Conservation (phyloP, 2,888 invertebrate genomes). For the Ceriagrion tenellum region DNA sequence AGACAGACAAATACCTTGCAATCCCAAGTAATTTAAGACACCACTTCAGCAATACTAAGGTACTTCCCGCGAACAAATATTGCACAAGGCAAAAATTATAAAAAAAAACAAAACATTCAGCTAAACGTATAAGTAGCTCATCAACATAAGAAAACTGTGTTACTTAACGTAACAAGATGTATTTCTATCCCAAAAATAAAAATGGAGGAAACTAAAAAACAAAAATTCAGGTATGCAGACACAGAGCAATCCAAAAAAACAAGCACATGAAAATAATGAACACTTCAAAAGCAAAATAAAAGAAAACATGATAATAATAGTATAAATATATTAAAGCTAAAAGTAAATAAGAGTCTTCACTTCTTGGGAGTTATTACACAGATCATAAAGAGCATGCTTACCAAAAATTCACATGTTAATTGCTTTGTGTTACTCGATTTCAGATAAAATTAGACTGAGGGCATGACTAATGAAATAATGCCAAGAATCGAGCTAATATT, state of each 20-base stretch:
- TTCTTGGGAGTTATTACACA: background rate
- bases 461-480: background rate
- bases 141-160: constrained; percentile 34
- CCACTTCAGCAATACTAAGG: constrained; percentile 3
- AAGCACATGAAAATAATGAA: constrained; percentile 10
- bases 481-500: background rate
- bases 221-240: constrained; percentile 20
- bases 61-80: background rate
- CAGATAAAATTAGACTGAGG: background rate
- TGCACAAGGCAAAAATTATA: constrained; percentile 7
- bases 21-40: background rate
- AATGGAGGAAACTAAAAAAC: background rate
- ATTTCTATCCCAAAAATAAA: constrained; percentile 24
- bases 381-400: background rate
- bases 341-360: background rate
- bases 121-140: constrained; percentile 23
- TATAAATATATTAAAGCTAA: background rate
- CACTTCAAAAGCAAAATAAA: constrained; percentile 9
- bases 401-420: background rate
- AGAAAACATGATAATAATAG: background rate
- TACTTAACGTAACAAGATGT: background rate
- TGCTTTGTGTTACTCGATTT: background rate
- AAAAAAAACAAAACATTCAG: constrained; percentile 12
- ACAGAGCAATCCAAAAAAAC: constrained; percentile 36
- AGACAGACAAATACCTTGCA: background rate